Conservation (phyloP, 2,888 invertebrate genomes). For the Monoplex corrugatus region DNA sequence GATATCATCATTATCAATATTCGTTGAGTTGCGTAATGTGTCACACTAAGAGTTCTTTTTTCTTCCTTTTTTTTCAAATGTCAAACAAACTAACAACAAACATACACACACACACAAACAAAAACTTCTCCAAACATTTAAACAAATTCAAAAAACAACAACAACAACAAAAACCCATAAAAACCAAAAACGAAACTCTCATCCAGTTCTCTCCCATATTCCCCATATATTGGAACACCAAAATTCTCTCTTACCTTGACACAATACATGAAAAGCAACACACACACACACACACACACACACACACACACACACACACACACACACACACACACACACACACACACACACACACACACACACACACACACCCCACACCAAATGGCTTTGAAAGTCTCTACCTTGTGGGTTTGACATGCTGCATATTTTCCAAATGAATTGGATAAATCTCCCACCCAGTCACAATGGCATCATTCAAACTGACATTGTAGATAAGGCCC, state of each 20-base stretch:
- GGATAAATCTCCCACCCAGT: slow-evolving; percentile 86
- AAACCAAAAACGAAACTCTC: too few relatives aligned
- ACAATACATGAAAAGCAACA: too few relatives aligned
- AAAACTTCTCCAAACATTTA: too few relatives aligned
- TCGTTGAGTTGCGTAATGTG: too few relatives aligned
- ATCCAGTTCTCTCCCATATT: too few relatives aligned
- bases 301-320: not conserved
- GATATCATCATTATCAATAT: too few relatives aligned
- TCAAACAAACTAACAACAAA: too few relatives aligned
- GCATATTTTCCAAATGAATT: slow-evolving; percentile 64
- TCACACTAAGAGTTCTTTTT: too few relatives aligned
- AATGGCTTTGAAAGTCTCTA: not conserved
- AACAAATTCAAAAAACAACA: too few relatives aligned
- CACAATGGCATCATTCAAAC: slow-evolving; percentile 83
- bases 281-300: slow-evolving; percentile 9
- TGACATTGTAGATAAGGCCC: slow-evolving; percentile 76
- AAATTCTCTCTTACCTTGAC: slow-evolving; percentile 76
- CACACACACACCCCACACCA: not conserved
- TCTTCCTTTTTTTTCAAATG: too few relatives aligned
- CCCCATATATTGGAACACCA: not conserved
- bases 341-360: not conserved
- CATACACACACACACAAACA: too few relatives aligned
- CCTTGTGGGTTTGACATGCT: not conserved
- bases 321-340: not conserved
- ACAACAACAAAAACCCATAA: too few relatives aligned